Base-by-base conservation (phyloP, 1,140 invertebrate species). In the Drosophila littoralis region DNA sequence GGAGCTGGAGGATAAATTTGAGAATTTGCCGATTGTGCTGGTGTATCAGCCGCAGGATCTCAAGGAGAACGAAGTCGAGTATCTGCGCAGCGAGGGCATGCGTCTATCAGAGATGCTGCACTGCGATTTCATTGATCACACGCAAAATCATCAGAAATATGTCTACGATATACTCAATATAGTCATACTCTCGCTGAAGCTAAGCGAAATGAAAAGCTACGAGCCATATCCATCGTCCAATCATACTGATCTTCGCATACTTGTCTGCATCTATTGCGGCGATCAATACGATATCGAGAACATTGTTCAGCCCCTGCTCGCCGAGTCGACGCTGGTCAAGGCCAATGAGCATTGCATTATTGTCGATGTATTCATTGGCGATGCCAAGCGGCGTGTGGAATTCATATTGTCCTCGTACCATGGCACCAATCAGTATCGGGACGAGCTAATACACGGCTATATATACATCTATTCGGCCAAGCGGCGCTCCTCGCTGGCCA, bases 191-290 rank as follows among this genome's bases (percentile, higher is more conserved):
- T 92, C 90, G 10, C 72, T 92, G 6, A 89, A 84, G 55, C 67
- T 92, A 15, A 79, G 86, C 36, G 92, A 92, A 70, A 91, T 90
- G 75, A 92, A 92, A 59, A 85, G 75, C 63, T 86, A 91, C 40
- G 92, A 92, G 68, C 74, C 90, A 61, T 92, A 91, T 86, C 84
- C 91, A 70, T 72, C 77, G 77, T 77, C 83, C 82, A 93, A 91
- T 68, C 90, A 92, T 45, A 91, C 91, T 7, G 91, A 92, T 78
- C 59, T 90, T 83, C 96, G 96, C 77, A 97, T 99, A 92, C 97
- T 99, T 83, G 97, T 99, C 95, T 99, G 98, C 92, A 96, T 99
- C 95, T 98, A 99, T 92, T 99, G 98, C 93, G 98, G 98, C 46
- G 98, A 99, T 93, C 97, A 97, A 12, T 99, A 97, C 90, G 96